phyloP scores from a whole-genome alignment of 2,113 vertebrate genomes.

The Sapajus apella region DNA sequence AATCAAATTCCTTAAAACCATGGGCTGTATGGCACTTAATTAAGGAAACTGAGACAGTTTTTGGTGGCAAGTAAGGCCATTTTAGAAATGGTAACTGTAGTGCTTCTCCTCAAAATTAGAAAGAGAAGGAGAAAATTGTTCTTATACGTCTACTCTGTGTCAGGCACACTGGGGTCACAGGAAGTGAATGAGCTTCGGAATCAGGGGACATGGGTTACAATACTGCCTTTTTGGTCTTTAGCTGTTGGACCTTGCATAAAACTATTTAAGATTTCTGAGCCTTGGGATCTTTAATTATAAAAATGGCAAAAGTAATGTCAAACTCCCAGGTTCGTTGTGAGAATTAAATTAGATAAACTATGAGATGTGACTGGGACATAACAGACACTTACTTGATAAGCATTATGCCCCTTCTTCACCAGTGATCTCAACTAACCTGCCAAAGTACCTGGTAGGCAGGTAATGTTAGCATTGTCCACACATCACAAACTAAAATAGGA shows the following conservation, averaged over 20 bases:
- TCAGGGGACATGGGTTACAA: not conserved
- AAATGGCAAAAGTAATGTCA: not conserved
- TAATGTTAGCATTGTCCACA: not conserved
- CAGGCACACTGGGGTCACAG: not conserved
- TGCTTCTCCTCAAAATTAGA: not conserved
- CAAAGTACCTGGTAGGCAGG: not conserved
- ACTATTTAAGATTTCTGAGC: not conserved
- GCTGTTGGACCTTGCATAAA: not conserved
- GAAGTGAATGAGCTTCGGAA: not conserved
- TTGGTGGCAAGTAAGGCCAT: not conserved
- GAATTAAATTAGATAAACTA: not conserved
- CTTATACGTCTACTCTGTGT: not conserved
- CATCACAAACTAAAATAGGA: not conserved
- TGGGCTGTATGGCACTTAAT: not conserved
- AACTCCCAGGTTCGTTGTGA: not conserved
- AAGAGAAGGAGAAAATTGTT: not conserved
- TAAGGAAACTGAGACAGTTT: not conserved
- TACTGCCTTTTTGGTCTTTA: not conserved
- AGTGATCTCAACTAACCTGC: not conserved
- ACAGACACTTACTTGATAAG: not conserved
- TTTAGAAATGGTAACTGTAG: not conserved
- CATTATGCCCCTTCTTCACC: not conserved
- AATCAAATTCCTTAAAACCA: not conserved
- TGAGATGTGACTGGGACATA: not conserved
- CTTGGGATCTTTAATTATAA: not conserved